Evolutionary conservation across 1,140 invertebrate species (phyloP).

Genomic region (Temnothorax longispinosus): DNA sequence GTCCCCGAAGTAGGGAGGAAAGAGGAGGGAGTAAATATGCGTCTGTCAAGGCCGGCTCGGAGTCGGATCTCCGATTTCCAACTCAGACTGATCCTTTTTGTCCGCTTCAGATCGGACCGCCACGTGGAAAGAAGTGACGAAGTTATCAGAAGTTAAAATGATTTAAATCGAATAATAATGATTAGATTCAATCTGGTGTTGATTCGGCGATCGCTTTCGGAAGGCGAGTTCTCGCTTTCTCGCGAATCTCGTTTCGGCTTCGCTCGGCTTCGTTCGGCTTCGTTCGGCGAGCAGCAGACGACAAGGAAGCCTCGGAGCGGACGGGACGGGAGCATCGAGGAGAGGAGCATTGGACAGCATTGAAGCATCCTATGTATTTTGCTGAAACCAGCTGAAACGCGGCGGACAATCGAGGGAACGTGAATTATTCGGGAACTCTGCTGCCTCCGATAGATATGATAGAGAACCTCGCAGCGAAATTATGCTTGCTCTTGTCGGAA

Average conservation of each 20-base stretch:
- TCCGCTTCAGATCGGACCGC: not conserved
- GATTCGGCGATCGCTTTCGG: too few species aligned
- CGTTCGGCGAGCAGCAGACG: constrained; percentile 28
- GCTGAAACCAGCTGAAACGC: not conserved
- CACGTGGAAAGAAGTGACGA: not conserved
- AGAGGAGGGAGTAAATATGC: not conserved
- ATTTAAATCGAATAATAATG: not conserved
- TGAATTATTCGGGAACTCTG: not conserved
- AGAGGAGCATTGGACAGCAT: not conserved
- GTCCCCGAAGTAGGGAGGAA: too few species aligned
- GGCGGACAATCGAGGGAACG: not conserved
- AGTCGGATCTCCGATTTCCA: not conserved
- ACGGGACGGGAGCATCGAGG: not conserved
- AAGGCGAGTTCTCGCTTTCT: not conserved
- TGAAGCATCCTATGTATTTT: not conserved
- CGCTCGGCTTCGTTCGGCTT: not conserved
- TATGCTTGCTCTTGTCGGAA: constrained; percentile 80
- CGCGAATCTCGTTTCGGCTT: not conserved
- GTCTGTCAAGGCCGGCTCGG: not conserved
- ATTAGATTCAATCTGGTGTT: too few species aligned
- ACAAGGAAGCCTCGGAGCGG: not conserved
- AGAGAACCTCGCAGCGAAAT: constrained; percentile 82
- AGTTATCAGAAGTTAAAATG: not conserved
- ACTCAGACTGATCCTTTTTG: not conserved
- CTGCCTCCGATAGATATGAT: constrained; percentile 72